Evolutionary conservation across 2,113 vertebrate species (phyloP), one percentile per base, ranked within the genome.

Genomic region (Chionomys nivalis): DNA sequence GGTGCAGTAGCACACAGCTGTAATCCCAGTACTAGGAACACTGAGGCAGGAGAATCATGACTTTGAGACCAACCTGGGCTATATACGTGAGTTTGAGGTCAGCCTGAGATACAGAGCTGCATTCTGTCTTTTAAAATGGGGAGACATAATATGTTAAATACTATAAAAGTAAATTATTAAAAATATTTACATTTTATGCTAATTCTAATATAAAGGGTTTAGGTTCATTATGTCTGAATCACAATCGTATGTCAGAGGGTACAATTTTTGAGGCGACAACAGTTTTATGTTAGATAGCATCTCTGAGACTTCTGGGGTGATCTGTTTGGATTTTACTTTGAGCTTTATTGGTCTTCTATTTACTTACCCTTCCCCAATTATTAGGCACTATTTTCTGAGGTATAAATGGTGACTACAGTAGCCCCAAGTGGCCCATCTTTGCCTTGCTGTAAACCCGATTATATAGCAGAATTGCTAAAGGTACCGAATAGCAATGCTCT

Each of bases 321-420:
- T 85, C 79, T 72, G 87, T 49, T 78, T 44, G 44, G 89, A 47
- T 66, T 97, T 95, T 96, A 78, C 77, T 76, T 94, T 94, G 89
- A 93, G n/a, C 33, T 94, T 87, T 92, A 95, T 92, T 90, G 85
- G 63, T 5, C 77, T 93, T 91, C 72, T 95, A 83, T 93, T 95
- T 96, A 82, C 96, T 94, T 92, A 89, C 92, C 90, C 81, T 94
- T 72, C 36, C 52, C 72, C n/a, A 92, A 89, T 97, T 66, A 97
- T 94, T 96, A 97, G 78, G 90, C 94, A 91, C 95, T 95, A 89
- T 94, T 95, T 94, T 94, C 68, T 31, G 77, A 89, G 68, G 73
- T 44, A 73, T 91, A 95, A 94, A 89, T 79, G 94, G 89, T n/a
- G 95, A 76, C 21, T 77, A 6, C 33, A 93, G 91, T n/a, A 94